Base-by-base conservation (phyloP, 2,113 vertebrate species). In the Peucedramus taeniatus region DNA sequence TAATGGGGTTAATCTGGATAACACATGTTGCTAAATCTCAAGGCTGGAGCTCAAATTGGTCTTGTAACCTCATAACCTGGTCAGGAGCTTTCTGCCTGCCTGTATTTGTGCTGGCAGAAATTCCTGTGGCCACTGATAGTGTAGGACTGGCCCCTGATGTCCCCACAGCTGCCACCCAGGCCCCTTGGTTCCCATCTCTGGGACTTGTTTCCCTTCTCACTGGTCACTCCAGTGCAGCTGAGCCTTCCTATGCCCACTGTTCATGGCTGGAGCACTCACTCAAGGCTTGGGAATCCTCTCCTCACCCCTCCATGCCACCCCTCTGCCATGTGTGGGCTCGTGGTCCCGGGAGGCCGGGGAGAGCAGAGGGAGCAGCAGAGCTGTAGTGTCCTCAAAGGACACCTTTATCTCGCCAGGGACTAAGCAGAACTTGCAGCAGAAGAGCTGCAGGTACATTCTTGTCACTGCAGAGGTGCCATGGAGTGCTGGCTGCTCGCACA, bases 261-360 rank as follows among this genome's bases (percentile, higher is more conserved):
- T 65, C 0, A 0, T 33, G 50, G 18, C 2, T 5, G 3, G 60
- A 92, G 23, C 3, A 4, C 63, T 79, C n/a, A 24, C 44, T 9
- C 0, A 0, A 33, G 1, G 0, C 22, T 10, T 54, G 39, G 44
- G 33, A 35, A 24, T 79, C 28, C 44, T 66, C 23, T 81, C 66
- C 47, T 90, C 33, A 26, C 31, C 16, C 16, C n/a, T 53, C 35
- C 2, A 0, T 59, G 3, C 21, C 21, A 12, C 13, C 7, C 13
- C 31, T 90, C 66, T 49, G 59, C 31, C 8, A 3, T 19, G 18
- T 35, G 12, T 42, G 17, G n/a, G 44, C n/a, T 78, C 1, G 0
- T 2, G 0, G 31, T 60, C 42, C 35, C 0, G 0, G 11, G 60
- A 42, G 16, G 57, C 18, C 59, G 40, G 45, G 12, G 27, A 33